Evolutionary conservation across 37 sponge, comb jelly and placozoan species (phyloP).

Genomic region (Ephydatia muelleri): DNA sequence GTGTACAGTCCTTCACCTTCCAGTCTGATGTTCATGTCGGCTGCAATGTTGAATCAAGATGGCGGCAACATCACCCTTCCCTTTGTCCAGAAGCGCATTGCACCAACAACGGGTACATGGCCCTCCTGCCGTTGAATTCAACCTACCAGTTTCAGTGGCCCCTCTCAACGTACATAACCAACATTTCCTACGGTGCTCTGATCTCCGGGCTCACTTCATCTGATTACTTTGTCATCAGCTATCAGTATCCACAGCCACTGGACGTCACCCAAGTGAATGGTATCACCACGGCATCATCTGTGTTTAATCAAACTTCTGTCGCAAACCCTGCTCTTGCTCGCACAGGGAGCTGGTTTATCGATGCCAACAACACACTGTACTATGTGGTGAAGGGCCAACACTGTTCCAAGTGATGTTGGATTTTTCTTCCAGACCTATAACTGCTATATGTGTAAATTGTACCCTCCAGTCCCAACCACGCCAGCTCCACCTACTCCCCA

Average conservation of each 20-base stretch:
- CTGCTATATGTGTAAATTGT: slow-evolving; percentile 66
- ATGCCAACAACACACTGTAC: slow-evolving; percentile 31
- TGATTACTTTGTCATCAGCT: slow-evolving; percentile 51
- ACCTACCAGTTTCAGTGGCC: slow-evolving; percentile 59
- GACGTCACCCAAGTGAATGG: slow-evolving; percentile 40
- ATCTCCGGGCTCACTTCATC: slow-evolving; percentile 25
- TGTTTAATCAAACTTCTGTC: background rate
- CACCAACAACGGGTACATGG: slow-evolving; percentile 80
- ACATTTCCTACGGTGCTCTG: slow-evolving; percentile 52
- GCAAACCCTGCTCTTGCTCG: slow-evolving; percentile 25
- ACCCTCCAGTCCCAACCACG: slow-evolving; percentile 65
- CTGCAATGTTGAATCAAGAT: slow-evolving; percentile 47
- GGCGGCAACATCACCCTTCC: slow-evolving; percentile 31
- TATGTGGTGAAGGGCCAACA: slow-evolving; percentile 59
- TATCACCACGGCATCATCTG: background rate
- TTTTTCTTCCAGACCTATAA: slow-evolving; percentile 36
- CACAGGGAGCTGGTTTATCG: slow-evolving; percentile 61
- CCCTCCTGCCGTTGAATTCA: slow-evolving; percentile 54
- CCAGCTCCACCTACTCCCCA: slow-evolving; percentile 66
- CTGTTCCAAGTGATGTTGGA: background rate
- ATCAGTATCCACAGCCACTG: slow-evolving; percentile 39
- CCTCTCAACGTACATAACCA: slow-evolving; percentile 46
- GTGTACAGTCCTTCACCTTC: slow-evolving; percentile 46
- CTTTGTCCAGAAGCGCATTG: slow-evolving; percentile 66
- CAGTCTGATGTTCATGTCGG: slow-evolving; percentile 34